phyloP scores from a whole-genome alignment of 1,140 invertebrate genomes.

The Neotoxoptera formosana region DNA sequence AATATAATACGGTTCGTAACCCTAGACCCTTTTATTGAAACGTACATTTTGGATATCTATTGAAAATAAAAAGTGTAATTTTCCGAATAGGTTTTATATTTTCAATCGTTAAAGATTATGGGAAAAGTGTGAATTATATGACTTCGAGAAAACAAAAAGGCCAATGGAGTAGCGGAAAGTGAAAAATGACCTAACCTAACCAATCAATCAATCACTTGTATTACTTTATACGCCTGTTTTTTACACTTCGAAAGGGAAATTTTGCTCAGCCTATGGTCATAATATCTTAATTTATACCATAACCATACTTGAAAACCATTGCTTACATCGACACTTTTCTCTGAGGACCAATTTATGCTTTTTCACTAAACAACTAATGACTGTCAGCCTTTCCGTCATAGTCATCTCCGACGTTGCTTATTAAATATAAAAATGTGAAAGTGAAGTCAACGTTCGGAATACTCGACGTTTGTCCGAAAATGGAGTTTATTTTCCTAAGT shows the following conservation, averaged over 20 bases:
- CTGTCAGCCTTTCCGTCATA: neutral
- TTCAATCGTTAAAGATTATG: neutral
- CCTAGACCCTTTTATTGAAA: neutral
- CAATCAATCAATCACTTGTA: constrained; percentile 49
- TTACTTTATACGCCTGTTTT: constrained; percentile 23
- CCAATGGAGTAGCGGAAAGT: neutral
- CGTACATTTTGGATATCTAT: constrained; percentile 1
- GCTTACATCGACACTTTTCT: constrained; percentile 26
- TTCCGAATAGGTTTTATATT: constrained; percentile 6
- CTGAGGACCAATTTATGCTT: constrained; percentile 13
- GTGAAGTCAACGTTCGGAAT: neutral
- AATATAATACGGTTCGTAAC: neutral
- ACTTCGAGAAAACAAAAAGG: constrained; percentile 10
- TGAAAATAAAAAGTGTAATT: neutral
- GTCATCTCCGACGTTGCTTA: constrained; percentile 1
- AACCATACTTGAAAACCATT: neutral
- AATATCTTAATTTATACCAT: neutral
- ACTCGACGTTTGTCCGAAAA: neutral
- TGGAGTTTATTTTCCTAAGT: neutral
- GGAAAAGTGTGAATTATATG: neutral
- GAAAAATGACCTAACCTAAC: constrained; percentile 22
- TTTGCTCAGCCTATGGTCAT: neutral
- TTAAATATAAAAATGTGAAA: constrained; percentile 10
- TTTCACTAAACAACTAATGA: constrained; percentile 10
- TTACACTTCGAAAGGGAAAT: constrained; percentile 2